Base-by-base conservation (phyloP, 2,113 vertebrate genomes). In the Donacobius atricapilla region DNA sequence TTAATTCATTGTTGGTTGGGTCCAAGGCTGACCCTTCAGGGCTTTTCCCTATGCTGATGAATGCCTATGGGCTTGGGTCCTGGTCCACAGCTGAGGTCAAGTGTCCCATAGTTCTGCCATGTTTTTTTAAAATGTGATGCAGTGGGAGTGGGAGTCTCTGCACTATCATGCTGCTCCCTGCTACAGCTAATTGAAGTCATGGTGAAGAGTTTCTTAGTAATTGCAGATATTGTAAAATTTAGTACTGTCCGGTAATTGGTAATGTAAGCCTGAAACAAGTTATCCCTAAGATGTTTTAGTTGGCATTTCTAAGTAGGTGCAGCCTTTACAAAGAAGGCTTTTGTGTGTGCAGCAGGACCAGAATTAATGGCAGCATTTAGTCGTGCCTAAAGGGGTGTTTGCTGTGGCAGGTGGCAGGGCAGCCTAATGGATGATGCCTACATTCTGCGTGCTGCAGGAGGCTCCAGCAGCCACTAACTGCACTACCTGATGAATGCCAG, bases 241-340 rank as follows among this genome's bases (percentile, higher is more conserved):
- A 64, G 68, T 86, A 86, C 89, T 90, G 75, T 88, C 85, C 70
- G 15, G 53, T 94, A 92, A 90, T 86, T 81, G 88, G 76, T 94
- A 93, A 96, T 68, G 63, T 81, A 93, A 93, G 79, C 79, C 79
- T 83, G 88, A 92, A 97, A 94, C 50, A 64, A 86, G 82, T 88
- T 93, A 77, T 78, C 60, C 85, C 81, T 81, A 73, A 95, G 85
- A 86, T 94, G 85, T 94, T 94, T 83, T 83, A 92, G 72, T 87
- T 95, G 91, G 85, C 72, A 75, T 83, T 90, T 96, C 90, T 91
- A 66, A 73, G 85, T 66, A 83, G 87, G 82, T 95, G 63, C 87
- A 80, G 93, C n/a, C 20, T 58, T 81, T 61, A 90, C 79, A 88
- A 94, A 91, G 92, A 50, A 70, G 75, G 51, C 68, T 91, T 93